These are phyloP conservation scores for Zaprionus inermis DNA, from an alignment of 1,140 invertebrate species.

Conservation along the genomic window DNA sequence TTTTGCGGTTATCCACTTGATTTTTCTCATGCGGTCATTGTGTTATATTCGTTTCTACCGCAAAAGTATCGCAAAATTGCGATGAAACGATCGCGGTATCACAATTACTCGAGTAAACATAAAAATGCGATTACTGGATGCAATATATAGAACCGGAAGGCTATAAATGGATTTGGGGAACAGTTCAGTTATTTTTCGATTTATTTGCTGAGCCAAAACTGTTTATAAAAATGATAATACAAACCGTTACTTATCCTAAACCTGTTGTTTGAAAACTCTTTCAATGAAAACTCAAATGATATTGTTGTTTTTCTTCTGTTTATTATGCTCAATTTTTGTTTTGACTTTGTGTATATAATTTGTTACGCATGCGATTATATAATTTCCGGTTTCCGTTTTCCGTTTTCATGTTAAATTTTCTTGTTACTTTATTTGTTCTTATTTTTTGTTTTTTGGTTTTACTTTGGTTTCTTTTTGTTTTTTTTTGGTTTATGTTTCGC, in stretches of 20 bases:
- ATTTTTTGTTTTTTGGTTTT: constrained; percentile 41
- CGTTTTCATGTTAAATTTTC: constrained; percentile 18
- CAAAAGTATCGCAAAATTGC: too few relatives aligned
- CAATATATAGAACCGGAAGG: too few relatives aligned
- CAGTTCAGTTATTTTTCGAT: too few relatives aligned
- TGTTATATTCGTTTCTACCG: too few relatives aligned
- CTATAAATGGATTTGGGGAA: too few relatives aligned
- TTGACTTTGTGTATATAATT: constrained; percentile 62
- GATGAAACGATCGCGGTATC: too few relatives aligned
- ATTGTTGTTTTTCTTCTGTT: constrained; percentile 54
- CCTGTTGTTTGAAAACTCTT: background rate
- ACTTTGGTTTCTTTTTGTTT: constrained; percentile 24
- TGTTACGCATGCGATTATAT: constrained; percentile 79
- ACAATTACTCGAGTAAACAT: too few relatives aligned
- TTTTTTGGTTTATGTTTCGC: constrained; percentile 48
- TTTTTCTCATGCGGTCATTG: too few relatives aligned
- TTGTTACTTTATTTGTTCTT: constrained; percentile 8
- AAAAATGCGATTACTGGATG: too few relatives aligned
- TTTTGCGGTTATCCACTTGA: too few relatives aligned
- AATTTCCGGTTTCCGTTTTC: constrained; percentile 30
- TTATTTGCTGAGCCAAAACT: too few relatives aligned
- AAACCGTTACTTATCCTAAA: background rate
- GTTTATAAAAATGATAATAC: too few relatives aligned
- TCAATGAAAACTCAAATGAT: background rate
- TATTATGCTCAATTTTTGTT: constrained; percentile 72